Percentiles rank a stretch among this genome's conserved stretches.
phyloP scores from a whole-genome alignment of 1,140 invertebrate genomes.

The Colletes gigas region DNA sequence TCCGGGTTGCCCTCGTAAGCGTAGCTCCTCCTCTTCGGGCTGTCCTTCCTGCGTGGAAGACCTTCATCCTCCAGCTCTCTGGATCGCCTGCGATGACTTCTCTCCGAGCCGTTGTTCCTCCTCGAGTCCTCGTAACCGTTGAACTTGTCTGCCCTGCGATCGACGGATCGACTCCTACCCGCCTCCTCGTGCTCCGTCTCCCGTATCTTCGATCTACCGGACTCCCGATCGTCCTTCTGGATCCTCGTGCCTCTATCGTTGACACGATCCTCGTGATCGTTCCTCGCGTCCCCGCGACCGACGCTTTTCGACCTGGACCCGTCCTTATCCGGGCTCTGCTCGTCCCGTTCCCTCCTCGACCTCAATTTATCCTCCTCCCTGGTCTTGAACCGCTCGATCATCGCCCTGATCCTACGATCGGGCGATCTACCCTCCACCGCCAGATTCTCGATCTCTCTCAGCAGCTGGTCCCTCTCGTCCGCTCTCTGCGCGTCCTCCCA shows the following conservation, averaged over 20 bases:
- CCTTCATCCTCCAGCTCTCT: constrained; percentile 46
- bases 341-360: constrained; percentile 31
- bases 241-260: constrained; percentile 51
- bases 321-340: constrained; percentile 50
- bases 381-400: constrained; percentile 59
- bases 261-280: constrained; percentile 21
- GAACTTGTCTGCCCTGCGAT: constrained; percentile 41
- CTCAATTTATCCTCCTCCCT: constrained; percentile 57
- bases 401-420: constrained; percentile 60
- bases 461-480: constrained; percentile 51
- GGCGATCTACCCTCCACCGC: constrained; percentile 51
- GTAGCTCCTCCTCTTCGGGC: constrained; percentile 58
- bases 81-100: constrained; percentile 5
- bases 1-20: constrained; percentile 59
- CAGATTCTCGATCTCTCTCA: constrained; percentile 53
- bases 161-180: constrained; percentile 36
- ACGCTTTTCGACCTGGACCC: constrained; percentile 37
- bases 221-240: constrained; percentile 44
- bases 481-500: constrained; percentile 21
- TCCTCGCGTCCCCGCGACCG: constrained; percentile 20
- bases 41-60: constrained; percentile 42
- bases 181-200: constrained; percentile 35
- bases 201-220: constrained; percentile 16
- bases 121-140: constrained; percentile 29
- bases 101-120: constrained; percentile 49